Evolutionary conservation across 2,888 invertebrate genomes (phyloP).

Genomic region (Tipula lateralis): DNA sequence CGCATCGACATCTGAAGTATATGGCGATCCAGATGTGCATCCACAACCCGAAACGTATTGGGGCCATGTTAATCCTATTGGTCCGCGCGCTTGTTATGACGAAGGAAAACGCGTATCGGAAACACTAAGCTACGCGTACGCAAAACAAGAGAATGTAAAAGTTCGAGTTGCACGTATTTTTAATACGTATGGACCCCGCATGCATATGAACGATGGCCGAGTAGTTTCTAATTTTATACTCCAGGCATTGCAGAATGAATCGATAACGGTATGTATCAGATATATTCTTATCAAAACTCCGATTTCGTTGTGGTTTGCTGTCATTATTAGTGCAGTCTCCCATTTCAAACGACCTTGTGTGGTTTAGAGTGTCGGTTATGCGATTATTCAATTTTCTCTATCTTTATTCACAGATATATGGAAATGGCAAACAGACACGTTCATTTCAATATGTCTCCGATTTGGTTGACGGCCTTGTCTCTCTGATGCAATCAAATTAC

Average conservation of each 20-base stretch:
- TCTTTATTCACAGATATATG: constrained; percentile 64
- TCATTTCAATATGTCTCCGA: constrained; percentile 99
- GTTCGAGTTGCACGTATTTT: constrained; percentile 97
- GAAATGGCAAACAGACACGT: constrained; percentile 83
- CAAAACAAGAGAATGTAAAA: constrained; percentile 91
- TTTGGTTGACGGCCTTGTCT: constrained; percentile 88
- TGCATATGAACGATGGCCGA: constrained; percentile 98
- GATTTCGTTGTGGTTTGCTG: not conserved
- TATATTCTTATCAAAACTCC: constrained; percentile 37
- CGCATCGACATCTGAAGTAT: constrained; percentile 98
- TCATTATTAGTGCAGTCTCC: not conserved
- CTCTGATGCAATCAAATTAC: constrained; percentile 91
- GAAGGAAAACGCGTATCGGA: constrained; percentile 99
- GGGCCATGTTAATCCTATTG: constrained; percentile 99
- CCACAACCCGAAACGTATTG: constrained; percentile 97
- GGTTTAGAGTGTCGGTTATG: constrained; percentile 26
- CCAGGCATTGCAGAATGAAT: constrained; percentile 90
- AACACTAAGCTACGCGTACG: constrained; percentile 90
- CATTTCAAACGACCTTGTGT: not conserved
- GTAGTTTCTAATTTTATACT: constrained; percentile 98
- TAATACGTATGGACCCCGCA: constrained; percentile 97
- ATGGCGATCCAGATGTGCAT: constrained; percentile 97
- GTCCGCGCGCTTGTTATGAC: constrained; percentile 95
- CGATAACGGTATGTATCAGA: constrained; percentile 76
- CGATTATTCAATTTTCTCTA: not conserved